phyloP scores from a whole-genome alignment of 2,888 invertebrate genomes.

The Mesoligia furuncula region DNA sequence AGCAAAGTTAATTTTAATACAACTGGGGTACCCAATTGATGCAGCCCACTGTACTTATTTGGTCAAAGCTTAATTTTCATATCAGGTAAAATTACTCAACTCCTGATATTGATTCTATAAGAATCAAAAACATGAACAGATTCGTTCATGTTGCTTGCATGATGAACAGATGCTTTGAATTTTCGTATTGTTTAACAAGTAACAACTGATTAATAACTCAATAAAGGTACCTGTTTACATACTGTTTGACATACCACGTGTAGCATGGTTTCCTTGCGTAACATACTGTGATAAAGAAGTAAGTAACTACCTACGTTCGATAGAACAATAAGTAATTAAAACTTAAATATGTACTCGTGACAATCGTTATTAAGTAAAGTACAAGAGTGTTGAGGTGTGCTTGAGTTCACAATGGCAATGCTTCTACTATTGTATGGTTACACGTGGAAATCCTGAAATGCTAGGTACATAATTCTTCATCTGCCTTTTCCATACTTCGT shows the following conservation, averaged over 20 bases:
- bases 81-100: not conserved
- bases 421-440: not conserved
- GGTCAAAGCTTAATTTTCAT: not conserved
- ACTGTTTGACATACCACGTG: not conserved
- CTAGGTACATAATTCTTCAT: not conserved
- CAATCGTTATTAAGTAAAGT: not conserved
- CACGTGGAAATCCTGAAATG: not conserved
- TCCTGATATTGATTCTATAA: not conserved
- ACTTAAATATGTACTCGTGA: not conserved
- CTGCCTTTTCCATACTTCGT: not conserved
- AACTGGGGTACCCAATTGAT: no score
- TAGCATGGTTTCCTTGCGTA: not conserved
- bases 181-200: not conserved
- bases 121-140: not conserved
- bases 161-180: not conserved
- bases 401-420: not conserved
- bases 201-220: not conserved
- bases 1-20: no score
- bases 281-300: conserved; percentile 20
- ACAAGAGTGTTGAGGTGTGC: not conserved
- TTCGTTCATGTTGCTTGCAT: no score
- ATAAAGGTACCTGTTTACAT: not conserved
- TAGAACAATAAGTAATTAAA: conserved; percentile 28
- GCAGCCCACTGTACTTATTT: no score
- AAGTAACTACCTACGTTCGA: not conserved